Evolutionary conservation across 2,888 invertebrate species (phyloP).

Genomic region (Coleophora flavipennella): DNA sequence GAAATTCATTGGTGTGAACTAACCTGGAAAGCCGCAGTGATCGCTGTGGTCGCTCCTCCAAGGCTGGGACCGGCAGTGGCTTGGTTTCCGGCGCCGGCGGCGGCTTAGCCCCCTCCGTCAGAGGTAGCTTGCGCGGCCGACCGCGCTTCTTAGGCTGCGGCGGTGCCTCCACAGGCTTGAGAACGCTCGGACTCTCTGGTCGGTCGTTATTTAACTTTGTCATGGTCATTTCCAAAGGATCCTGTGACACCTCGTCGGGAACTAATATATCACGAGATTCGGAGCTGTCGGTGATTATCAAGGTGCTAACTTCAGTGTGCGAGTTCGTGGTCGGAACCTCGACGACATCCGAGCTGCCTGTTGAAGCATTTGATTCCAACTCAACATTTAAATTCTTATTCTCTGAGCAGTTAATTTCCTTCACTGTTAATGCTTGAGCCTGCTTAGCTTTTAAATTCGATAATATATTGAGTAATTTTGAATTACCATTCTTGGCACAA

Average conservation of each 20-base stretch:
- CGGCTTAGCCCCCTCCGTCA: slow-evolving; percentile 47
- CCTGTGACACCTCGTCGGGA: slow-evolving; percentile 52
- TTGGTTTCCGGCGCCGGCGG: slow-evolving; percentile 20
- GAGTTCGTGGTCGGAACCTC: slow-evolving; percentile 43
- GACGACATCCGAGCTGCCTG: slow-evolving; percentile 44
- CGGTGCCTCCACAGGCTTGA: slow-evolving; percentile 37
- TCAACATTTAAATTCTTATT: slow-evolving; percentile 38
- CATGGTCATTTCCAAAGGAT: slow-evolving; percentile 55
- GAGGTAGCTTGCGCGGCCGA: slow-evolving; percentile 56
- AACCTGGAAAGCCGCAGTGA: slow-evolving; percentile 60
- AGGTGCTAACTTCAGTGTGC: slow-evolving; percentile 28
- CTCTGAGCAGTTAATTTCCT: slow-evolving; percentile 40
- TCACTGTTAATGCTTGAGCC: slow-evolving; percentile 43
- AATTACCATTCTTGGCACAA: slow-evolving; percentile 67
- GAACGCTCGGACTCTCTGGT: slow-evolving; percentile 24
- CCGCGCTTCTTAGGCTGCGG: slow-evolving; percentile 64
- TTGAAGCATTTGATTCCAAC: slow-evolving; percentile 48
- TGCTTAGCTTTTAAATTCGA: slow-evolving; percentile 61
- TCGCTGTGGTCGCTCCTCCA: slow-evolving; percentile 62
- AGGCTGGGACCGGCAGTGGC: slow-evolving; percentile 44
- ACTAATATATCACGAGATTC: slow-evolving; percentile 48
- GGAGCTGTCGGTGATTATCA: slow-evolving; percentile 61
- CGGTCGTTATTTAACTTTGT: slow-evolving; percentile 22
- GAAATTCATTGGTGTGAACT: no score
- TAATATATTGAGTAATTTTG: slow-evolving; percentile 61